Percentiles rank a stretch among this genome's conserved stretches.
phyloP scores from a whole-genome alignment of 2,888 invertebrate species.

The Cerastis leucographa region DNA sequence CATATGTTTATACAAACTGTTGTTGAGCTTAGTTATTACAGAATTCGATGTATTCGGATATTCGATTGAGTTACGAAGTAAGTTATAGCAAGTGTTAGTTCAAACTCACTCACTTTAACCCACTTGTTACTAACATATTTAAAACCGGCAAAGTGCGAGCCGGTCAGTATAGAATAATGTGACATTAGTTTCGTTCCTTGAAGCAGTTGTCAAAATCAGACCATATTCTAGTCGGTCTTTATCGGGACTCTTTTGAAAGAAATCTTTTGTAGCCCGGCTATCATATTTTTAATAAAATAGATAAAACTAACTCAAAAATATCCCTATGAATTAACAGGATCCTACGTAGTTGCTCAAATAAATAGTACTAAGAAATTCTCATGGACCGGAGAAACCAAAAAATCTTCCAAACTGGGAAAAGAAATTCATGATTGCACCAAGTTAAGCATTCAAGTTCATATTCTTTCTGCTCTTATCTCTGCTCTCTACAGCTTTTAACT shows the following conservation, averaged over 20 bases:
- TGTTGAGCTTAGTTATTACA: conserved; percentile 1
- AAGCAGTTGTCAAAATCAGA: neutral
- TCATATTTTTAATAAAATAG: neutral
- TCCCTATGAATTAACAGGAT: neutral
- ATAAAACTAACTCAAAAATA: neutral
- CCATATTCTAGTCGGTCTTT: neutral
- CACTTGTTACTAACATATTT: neutral
- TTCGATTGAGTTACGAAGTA: conserved; percentile 21
- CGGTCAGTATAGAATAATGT: neutral
- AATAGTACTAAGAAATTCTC: neutral
- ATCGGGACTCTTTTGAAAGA: neutral
- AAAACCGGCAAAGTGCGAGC: conserved; percentile 10
- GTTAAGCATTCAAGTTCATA: neutral
- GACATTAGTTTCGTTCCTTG: neutral
- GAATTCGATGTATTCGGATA: conserved; percentile 14
- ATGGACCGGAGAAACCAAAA: neutral
- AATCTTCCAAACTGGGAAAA: neutral
- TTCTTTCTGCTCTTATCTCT: too few relatives aligned
- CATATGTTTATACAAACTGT: too few relatives aligned
- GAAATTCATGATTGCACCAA: too few relatives aligned
- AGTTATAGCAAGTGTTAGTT: neutral
- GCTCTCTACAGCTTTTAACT: too few relatives aligned
- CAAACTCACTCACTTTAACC: conserved; percentile 8
- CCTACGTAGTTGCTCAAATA: too few relatives aligned
- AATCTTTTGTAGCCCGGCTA: neutral